Conservation (phyloP, 2,797 vertebrate species). For the Microctenopoma steveboyesi region DNA sequence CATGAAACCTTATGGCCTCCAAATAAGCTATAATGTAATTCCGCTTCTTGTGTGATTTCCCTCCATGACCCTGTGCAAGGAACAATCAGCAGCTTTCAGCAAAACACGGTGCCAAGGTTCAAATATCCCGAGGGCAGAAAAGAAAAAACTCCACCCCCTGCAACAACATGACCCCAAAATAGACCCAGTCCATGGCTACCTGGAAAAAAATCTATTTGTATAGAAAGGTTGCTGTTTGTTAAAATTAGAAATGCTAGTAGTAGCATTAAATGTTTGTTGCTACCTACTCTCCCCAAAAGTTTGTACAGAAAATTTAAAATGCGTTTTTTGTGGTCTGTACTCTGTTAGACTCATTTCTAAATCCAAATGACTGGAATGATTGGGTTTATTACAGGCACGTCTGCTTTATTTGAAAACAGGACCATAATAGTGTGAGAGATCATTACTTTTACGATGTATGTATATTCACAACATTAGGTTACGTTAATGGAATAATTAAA, state of each 20-base stretch:
- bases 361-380: slow-evolving; percentile 32
- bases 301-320: background rate
- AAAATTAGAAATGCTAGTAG: background rate
- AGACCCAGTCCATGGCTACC: slow-evolving; percentile 32
- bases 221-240: slow-evolving; percentile 20
- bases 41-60: slow-evolving; percentile 75
- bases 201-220: slow-evolving; percentile 40
- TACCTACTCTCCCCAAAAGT: background rate
- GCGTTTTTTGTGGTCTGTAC: background rate
- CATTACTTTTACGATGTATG: slow-evolving; percentile 50
- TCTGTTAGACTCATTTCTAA: slow-evolving; percentile 26
- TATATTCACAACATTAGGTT: slow-evolving; percentile 37
- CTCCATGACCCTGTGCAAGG: slow-evolving; percentile 69
- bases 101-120: slow-evolving; percentile 74
- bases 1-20: slow-evolving; percentile 75
- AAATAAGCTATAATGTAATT: slow-evolving; percentile 83
- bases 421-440: slow-evolving; percentile 40
- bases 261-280: slow-evolving; percentile 1
- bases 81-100: slow-evolving; percentile 79
- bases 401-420: slow-evolving; percentile 45
- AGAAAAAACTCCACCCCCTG: slow-evolving; percentile 20
- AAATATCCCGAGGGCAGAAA: slow-evolving; percentile 65
- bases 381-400: slow-evolving; percentile 43
- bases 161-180: slow-evolving; percentile 64
- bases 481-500: slow-evolving; percentile 45